These are phyloP conservation scores for Scaptomyza flava DNA, from an alignment of 2,888 invertebrate species.

Conservation along the genomic window DNA sequence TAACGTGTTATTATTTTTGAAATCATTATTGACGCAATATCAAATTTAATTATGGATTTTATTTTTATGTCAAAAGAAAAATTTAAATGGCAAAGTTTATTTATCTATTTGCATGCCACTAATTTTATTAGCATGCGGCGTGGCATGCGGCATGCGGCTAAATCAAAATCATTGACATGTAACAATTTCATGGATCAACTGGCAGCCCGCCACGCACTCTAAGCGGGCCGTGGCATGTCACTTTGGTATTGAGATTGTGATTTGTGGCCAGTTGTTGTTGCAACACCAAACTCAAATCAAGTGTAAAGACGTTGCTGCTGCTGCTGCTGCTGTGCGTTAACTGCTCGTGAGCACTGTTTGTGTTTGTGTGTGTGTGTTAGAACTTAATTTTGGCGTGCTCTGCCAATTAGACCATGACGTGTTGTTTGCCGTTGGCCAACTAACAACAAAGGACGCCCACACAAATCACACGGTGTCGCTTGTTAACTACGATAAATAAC, in stretches of 20 bases:
- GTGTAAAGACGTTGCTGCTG: constrained; percentile 52
- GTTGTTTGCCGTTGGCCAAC: constrained; percentile 31
- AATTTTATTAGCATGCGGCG: constrained; percentile 32
- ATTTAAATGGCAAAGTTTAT: constrained; percentile 10
- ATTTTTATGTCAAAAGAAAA: background rate
- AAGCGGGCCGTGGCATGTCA: background rate
- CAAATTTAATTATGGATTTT: constrained; percentile 24
- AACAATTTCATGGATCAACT: constrained; percentile 70
- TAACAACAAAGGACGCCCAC: constrained; percentile 38
- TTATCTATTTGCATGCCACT: constrained; percentile 21
- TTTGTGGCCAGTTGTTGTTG: constrained; percentile 31
- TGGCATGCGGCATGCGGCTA: constrained; percentile 16
- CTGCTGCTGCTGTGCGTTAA: constrained; percentile 47
- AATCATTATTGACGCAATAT: constrained; percentile 11
- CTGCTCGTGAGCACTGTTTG: constrained; percentile 51
- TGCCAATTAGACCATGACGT: constrained; percentile 72
- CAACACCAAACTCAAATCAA: constrained; percentile 35
- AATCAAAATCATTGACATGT: constrained; percentile 67
- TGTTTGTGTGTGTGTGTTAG: constrained; percentile 30
- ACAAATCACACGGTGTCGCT: constrained; percentile 60
- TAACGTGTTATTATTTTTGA: background rate
- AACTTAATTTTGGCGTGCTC: constrained; percentile 56
- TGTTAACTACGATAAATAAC: constrained; percentile 53
- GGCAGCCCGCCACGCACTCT: constrained; percentile 14
- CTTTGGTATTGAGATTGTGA: constrained; percentile 15